Evolutionary conservation across 64 coral and sea anemone genomes (phyloP), one percentile per base, ranked within the genome.

Genomic region (Actinia equina): DNA sequence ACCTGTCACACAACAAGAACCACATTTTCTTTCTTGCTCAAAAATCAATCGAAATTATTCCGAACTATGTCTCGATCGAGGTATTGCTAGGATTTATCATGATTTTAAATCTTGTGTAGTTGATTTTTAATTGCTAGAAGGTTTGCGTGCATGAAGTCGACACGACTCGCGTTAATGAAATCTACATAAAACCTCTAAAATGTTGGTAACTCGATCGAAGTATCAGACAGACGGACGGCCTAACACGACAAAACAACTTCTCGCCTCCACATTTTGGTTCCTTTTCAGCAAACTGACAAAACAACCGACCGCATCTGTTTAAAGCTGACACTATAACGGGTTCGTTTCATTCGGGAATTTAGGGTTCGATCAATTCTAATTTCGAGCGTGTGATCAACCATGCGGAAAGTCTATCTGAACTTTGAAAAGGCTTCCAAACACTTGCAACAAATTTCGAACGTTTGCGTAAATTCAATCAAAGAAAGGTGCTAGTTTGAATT

Each of bases 381-480:
- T 30, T 74, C 3, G 26, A 41, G 26, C 26, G 26, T 37, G 26
- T 13, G 69, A 15, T 41, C 27, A 74, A 2, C 69, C 69, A 74
- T 74, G 69, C 42, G 69, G 69, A 74, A 74, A 74, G 25, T 74
- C 20, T 23, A 65, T 65, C 20, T 74, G n/a, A 15, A 74, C 69
- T 37, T 41, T 74, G 69, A 74, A 74, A 74, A 0, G 69, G 69
- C 69, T 74, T 41, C 69, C 69, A 74, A 74, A 74, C 69, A 74
- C 14, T 74, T 41, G 69, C 69, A 41, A 74, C 69, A 74, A 10
- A 13, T 41, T 74, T 74, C 26, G 26, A 30, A 74, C 22, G 13
- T 14, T 74, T 13, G 69, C 42, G 69, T 30, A 26, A 74, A 41
- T 74, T 74, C 23, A 23, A 65, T 65, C 15, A 5, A 65, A 65